Conservation (phyloP, 2,113 vertebrate genomes). For the Mastomys natalensis region DNA sequence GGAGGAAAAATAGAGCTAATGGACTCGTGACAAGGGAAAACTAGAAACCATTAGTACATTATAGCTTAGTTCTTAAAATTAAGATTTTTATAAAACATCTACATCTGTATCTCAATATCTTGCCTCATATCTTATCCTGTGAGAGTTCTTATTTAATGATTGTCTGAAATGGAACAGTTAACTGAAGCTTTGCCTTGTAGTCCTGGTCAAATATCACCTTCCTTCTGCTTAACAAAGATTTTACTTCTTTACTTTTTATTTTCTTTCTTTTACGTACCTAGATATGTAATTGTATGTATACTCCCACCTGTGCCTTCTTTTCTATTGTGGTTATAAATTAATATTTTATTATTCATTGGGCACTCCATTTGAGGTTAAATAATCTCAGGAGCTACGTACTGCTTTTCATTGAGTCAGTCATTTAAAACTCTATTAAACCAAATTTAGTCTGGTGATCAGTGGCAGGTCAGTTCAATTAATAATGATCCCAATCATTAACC, state of each 20-base stretch:
- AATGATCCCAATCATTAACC: conserved; percentile 60
- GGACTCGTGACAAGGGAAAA: neutral
- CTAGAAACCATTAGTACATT: neutral
- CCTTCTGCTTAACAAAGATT: neutral
- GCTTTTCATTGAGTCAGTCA: conserved; percentile 56
- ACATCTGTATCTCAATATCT: neutral
- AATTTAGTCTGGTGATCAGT: conserved; percentile 70
- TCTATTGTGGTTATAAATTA: conserved; percentile 26
- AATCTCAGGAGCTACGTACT: conserved; percentile 61
- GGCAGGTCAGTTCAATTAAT: conserved; percentile 66
- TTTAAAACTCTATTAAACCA: conserved; percentile 77
- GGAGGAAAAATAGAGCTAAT: neutral
- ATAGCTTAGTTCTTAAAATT: neutral
- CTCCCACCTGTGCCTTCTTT: neutral
- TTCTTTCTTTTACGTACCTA: neutral
- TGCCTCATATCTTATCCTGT: neutral
- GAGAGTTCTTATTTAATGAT: neutral
- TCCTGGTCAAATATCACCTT: neutral
- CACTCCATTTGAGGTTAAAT: conserved; percentile 61
- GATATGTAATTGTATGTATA: neutral
- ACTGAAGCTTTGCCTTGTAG: neutral
- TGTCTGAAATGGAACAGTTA: accelerated
- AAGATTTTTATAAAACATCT: neutral
- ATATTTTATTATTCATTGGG: conserved; percentile 56
- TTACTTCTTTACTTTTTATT: neutral